Evolutionary conservation across 2,797 vertebrate species (phyloP), one percentile per base, ranked within the genome.

Genomic region (Glossophaga mutica): DNA sequence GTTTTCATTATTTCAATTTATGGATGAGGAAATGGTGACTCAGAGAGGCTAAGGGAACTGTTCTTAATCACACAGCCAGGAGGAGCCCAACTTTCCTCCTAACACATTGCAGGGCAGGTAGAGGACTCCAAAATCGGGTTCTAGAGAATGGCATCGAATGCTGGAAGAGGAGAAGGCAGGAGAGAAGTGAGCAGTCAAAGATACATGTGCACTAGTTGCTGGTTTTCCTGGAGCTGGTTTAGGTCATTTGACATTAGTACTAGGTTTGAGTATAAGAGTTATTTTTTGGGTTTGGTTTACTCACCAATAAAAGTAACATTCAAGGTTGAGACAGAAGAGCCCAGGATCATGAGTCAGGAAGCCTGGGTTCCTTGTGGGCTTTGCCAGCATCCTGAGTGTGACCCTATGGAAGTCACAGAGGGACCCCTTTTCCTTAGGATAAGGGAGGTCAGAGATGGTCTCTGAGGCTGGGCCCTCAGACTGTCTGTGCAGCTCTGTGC

Each of bases 121-220:
- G 34, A 73, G 39, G 46, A 18, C n/a, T 71, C 82, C 26, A n/a
- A n/a, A 48, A 37, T 4, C 0, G 0, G 68, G 44, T 7, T 37
- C 70, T 62, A 18, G 21, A 82, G 52, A 29, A 19, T 1, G 65
- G 52, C 9, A 18, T 22, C 14, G 14, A 34, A 34, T 4, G 0
- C 4, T 29, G 21, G 70, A 87, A 29, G 70, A 46, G 0, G 39
- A 32, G 19, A n/a, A n/a, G 68, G 9, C 12, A 2, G 78, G 48
- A 37, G 57, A 48, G 46, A 79, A 16, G 22, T 26, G n/a, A 44
- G 46, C 4, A 18, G 14, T 32, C 26, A 67, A 5, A 22, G 34
- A 37, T 9, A 29, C 3, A 14, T 1, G 4, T 4, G 6, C 1
- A 9, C 26, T 6, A 3, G 15, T 21, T 50, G 18, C 1, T 34